Evolutionary conservation across 2,888 invertebrate genomes (phyloP).

Genomic region (Oeneis ivallda): DNA sequence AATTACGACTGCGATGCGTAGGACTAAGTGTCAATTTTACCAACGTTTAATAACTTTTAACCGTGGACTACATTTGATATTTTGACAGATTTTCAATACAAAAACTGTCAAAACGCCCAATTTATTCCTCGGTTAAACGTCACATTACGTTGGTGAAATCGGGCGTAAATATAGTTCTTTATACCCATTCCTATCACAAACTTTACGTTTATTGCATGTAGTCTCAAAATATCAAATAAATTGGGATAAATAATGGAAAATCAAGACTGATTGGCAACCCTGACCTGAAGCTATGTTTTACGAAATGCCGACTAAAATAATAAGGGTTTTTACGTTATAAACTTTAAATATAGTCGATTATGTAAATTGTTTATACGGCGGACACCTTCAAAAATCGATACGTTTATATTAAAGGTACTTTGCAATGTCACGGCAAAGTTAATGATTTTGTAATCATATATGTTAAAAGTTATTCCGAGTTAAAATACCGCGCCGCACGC

Average conservation of each 20-base stretch:
- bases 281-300: slow-evolving; percentile 10
- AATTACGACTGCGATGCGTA: too few relatives aligned
- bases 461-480: too few relatives aligned
- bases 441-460: not conserved
- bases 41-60: too few relatives aligned
- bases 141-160: too few relatives aligned
- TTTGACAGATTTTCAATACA: too few relatives aligned
- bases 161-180: not conserved
- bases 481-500: too few relatives aligned
- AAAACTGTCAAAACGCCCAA: too few relatives aligned
- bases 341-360: slow-evolving; percentile 17
- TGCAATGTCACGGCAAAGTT: slow-evolving; percentile 17
- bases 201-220: not conserved
- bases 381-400: slow-evolving; percentile 14
- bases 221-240: too few relatives aligned
- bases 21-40: too few relatives aligned
- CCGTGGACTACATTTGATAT: too few relatives aligned
- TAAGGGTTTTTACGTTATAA: slow-evolving; percentile 17
- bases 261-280: not conserved
- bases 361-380: slow-evolving; percentile 15
- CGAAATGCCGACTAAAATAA: slow-evolving; percentile 17
- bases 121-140: too few relatives aligned
- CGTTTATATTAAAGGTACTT: not conserved
- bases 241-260: not conserved
- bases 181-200: not conserved